phyloP scores from a whole-genome alignment of 2,113 vertebrate species.

The Picathartes gymnocephalus region DNA sequence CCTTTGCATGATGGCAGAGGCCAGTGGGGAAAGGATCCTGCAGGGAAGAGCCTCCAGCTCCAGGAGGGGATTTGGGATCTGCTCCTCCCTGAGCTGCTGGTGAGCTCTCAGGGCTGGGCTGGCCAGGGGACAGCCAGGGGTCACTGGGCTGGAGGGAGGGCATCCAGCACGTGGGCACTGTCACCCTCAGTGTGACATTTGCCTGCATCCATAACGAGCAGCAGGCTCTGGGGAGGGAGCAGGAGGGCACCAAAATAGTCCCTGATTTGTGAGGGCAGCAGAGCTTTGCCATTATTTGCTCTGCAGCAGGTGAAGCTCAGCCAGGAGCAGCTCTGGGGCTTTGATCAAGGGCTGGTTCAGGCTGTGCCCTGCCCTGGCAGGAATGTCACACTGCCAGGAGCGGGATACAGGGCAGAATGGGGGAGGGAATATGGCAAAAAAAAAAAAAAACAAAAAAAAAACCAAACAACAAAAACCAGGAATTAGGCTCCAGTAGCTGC shows the following conservation, averaged over 20 bases:
- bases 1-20: neutral
- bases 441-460: too few relatives aligned
- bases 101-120: neutral
- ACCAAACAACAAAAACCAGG: too few relatives aligned
- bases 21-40: neutral
- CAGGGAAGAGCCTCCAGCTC: neutral
- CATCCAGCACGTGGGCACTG: neutral
- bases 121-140: neutral
- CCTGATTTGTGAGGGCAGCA: neutral
- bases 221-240: neutral
- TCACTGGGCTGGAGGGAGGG: neutral
- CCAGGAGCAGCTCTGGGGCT: neutral
- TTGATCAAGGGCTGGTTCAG: neutral
- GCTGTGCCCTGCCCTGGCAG: neutral
- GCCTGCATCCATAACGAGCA: neutral
- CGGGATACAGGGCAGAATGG: fast-evolving
- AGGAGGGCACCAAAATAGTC: neutral
- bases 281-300: neutral
- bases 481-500: fast-evolving
- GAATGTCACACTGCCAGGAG: neutral
- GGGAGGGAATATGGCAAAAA: neutral
- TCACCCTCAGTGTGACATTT: neutral
- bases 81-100: neutral
- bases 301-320: neutral
- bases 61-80: neutral